A percentile compares a stretch with the other conserved stretches of the same genome.
phyloP scores from a whole-genome alignment of 2,113 vertebrate genomes.

The Sakesphorus luctuosus region DNA sequence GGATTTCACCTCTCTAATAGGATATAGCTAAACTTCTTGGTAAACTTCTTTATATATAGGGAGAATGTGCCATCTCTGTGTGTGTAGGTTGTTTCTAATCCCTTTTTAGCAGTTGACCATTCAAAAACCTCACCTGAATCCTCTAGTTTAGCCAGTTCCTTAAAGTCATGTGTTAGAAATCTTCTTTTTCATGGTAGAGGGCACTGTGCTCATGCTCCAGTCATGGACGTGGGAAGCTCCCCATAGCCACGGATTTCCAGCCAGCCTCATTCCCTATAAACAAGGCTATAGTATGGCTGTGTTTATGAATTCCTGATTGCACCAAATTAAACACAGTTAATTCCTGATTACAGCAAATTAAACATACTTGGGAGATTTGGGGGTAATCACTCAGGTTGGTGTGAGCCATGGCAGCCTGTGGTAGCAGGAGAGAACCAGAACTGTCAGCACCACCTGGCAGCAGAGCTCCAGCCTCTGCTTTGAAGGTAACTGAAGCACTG shows the following conservation, averaged over 20 bases:
- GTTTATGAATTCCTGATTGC: background rate
- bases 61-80: accelerated
- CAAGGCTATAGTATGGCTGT: background rate
- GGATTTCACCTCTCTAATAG: background rate
- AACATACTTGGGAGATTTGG: background rate
- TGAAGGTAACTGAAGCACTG: accelerated
- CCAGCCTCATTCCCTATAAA: background rate
- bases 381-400: background rate
- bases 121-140: background rate
- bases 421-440: background rate
- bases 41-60: background rate
- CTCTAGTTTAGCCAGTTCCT: background rate
- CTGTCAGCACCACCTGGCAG: background rate
- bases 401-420: background rate
- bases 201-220: background rate
- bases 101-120: background rate
- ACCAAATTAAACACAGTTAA: background rate
- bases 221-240: background rate
- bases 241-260: background rate
- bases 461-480: background rate
- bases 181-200: background rate
- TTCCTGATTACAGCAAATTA: background rate
- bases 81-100: background rate
- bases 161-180: background rate
- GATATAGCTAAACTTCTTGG: background rate